Percentiles rank a stretch among this genome's conserved stretches.
phyloP scores from a whole-genome alignment of 2,888 invertebrate species.

The Gonocerus acuteangulatus region DNA sequence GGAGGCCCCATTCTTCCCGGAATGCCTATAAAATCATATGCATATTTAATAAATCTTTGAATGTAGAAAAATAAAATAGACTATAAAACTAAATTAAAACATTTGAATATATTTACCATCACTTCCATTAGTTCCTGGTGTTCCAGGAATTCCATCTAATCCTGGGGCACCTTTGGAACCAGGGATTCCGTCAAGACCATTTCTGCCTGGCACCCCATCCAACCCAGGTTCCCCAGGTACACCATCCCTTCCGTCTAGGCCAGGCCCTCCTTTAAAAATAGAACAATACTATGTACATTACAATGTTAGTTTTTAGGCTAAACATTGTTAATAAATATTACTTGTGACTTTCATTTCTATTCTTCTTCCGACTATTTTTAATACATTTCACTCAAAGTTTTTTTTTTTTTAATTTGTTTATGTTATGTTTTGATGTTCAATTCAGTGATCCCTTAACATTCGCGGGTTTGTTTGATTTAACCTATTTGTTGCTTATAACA shows the following conservation, averaged over 20 bases:
- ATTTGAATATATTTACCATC: conserved; percentile 55
- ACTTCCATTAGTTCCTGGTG: conserved; percentile 62
- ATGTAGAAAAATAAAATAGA: too few relatives aligned
- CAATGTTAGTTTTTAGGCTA: too few relatives aligned
- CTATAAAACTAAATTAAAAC: too few relatives aligned
- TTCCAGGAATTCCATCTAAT: conserved; percentile 58
- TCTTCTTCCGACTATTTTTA: background rate
- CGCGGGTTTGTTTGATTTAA: too few relatives aligned
- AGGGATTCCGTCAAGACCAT: conserved; percentile 68
- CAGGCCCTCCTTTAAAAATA: conserved; percentile 53
- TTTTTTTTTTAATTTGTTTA: too few relatives aligned
- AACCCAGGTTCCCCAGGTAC: conserved; percentile 85
- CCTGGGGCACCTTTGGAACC: conserved; percentile 69
- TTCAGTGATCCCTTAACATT: too few relatives aligned
- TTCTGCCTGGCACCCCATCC: conserved; percentile 77
- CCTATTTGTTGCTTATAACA: too few relatives aligned
- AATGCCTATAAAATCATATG: conserved; percentile 49
- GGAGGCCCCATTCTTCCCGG: conserved; percentile 59
- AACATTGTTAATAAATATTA: conserved; percentile 9
- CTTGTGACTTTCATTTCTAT: conserved; percentile 13
- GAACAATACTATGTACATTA: too few relatives aligned
- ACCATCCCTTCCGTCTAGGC: conserved; percentile 79
- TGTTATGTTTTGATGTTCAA: too few relatives aligned
- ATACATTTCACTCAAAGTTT: too few relatives aligned
- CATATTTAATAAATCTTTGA: conserved; percentile 3